Percentiles rank a stretch among this genome's conserved stretches.
Conservation (phyloP, 92 coral and sea anemone species). For the Heliopora coerulea region DNA sequence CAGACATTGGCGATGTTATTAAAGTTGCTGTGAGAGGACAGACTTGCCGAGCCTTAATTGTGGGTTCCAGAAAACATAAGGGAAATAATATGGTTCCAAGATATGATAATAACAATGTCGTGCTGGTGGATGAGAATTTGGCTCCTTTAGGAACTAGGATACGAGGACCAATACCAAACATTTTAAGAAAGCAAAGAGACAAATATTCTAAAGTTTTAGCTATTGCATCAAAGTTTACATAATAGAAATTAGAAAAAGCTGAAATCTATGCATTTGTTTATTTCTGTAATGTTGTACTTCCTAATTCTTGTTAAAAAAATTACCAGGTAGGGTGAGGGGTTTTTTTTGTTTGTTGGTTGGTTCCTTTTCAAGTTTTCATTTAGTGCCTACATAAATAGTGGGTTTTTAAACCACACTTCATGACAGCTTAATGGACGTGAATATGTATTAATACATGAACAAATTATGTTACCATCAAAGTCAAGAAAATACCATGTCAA, state of each 20-base stretch:
- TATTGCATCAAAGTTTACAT: conserved; percentile 87
- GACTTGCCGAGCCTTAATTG: conserved; percentile 86
- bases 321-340: no score
- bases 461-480: no score
- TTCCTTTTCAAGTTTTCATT: no score
- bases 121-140: conserved; percentile 88
- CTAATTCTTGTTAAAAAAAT: no score
- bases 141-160: conserved; percentile 97
- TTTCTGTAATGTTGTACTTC: no score
- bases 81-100: conserved; percentile 84
- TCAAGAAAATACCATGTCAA: no score
- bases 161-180: conserved; percentile 91
- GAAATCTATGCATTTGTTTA: no score
- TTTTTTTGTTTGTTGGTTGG: no score
- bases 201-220: conserved; percentile 96
- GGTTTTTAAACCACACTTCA: no score
- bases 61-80: conserved; percentile 91
- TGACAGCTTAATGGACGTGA: no score
- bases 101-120: conserved; percentile 92
- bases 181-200: conserved; percentile 79
- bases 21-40: conserved; percentile 96
- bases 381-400: no score
- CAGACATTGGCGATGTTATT: conserved; percentile 91
- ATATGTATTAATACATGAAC: no score
- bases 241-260: neutral